Evolutionary conservation across 2,113 vertebrate genomes (phyloP).

Genomic region (Istiophorus platypterus): DNA sequence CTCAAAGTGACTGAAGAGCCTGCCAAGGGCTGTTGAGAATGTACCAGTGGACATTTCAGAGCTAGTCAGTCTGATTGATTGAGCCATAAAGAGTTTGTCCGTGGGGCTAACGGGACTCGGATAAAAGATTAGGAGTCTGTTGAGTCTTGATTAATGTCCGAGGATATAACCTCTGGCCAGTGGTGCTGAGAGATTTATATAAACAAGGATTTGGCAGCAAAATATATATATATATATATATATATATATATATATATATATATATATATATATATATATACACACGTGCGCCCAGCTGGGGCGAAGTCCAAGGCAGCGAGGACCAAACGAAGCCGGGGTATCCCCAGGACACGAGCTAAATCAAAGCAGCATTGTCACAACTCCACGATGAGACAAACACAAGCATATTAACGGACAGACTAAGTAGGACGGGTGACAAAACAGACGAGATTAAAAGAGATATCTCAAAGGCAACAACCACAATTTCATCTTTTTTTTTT

Average conservation of each 20-base stretch:
- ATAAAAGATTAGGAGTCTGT: constrained; percentile 76
- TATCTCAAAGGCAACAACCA: constrained; percentile 22
- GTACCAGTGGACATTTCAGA: constrained; percentile 67
- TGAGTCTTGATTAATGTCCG: constrained; percentile 76
- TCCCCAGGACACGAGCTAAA: constrained; percentile 45
- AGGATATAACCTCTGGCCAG: constrained; percentile 68
- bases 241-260: too few relatives aligned
- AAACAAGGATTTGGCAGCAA: constrained; percentile 51
- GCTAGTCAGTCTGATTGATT: constrained; percentile 77
- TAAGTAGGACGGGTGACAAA: constrained; percentile 14
- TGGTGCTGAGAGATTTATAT: constrained; percentile 68
- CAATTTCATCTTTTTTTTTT: constrained; percentile 37
- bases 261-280: too few relatives aligned
- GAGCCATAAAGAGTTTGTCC: constrained; percentile 79
- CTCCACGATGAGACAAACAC: constrained; percentile 61
- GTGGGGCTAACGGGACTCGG: constrained; percentile 66
- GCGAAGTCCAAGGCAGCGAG: constrained; percentile 43
- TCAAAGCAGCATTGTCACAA: constrained; percentile 54
- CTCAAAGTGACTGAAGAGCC: constrained; percentile 36
- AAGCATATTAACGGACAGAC: constrained; percentile 44
- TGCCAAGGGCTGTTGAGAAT: constrained; percentile 48
- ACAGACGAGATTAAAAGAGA: not conserved
- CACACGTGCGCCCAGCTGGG: too few relatives aligned
- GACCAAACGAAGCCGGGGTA: constrained; percentile 44
- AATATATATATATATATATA: constrained; percentile 49